phyloP scores from a whole-genome alignment of 2,888 invertebrate genomes.

The Phasia obesa region DNA sequence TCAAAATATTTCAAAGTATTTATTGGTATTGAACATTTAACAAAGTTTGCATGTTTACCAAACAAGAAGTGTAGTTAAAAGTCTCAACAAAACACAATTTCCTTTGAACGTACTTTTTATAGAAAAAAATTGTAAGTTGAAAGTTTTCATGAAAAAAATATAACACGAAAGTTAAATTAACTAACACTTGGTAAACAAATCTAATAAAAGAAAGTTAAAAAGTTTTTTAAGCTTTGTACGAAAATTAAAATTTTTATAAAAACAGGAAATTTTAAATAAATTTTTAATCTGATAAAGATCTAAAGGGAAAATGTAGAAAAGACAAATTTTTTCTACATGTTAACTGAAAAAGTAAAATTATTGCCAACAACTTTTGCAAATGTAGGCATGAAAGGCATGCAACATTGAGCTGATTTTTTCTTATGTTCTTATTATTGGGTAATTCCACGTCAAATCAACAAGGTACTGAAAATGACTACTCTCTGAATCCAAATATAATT shows the following conservation, averaged over 20 bases:
- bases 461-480: too few relatives aligned
- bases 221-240: too few relatives aligned
- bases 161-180: not conserved
- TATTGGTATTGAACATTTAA: slow-evolving; percentile 41
- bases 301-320: not conserved
- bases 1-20: slow-evolving; percentile 23
- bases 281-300: not conserved
- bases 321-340: not conserved
- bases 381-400: too few relatives aligned
- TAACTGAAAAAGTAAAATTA: too few relatives aligned
- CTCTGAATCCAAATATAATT: too few relatives aligned
- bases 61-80: slow-evolving; percentile 42
- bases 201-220: too few relatives aligned
- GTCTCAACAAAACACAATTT: slow-evolving; percentile 15
- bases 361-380: too few relatives aligned
- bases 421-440: too few relatives aligned
- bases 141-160: slow-evolving; percentile 11
- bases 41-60: slow-evolving; percentile 40
- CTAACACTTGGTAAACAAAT: too few relatives aligned
- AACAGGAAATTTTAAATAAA: not conserved
- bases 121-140: not conserved
- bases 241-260: not conserved
- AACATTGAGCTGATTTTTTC: too few relatives aligned
- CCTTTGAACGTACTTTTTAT: slow-evolving; percentile 1
- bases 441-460: too few relatives aligned